Conservation (phyloP, 1,140 invertebrate genomes). For the Drosophila kikkawai region DNA sequence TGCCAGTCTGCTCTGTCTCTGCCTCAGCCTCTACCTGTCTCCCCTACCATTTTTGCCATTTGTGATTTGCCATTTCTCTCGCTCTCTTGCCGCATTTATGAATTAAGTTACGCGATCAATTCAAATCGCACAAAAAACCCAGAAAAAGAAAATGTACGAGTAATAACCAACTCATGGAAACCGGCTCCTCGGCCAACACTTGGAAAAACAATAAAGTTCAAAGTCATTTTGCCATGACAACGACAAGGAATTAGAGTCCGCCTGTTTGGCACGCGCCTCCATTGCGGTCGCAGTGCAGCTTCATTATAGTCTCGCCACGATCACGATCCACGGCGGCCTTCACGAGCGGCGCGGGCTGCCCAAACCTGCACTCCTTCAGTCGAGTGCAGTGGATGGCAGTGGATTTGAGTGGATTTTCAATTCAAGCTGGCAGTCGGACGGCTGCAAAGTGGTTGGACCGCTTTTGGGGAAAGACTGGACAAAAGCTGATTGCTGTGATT, state of each 20-base stretch:
- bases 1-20: background rate
- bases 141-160: constrained; percentile 29
- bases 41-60: constrained; percentile 25
- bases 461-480: constrained; percentile 39
- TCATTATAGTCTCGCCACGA: constrained; percentile 50
- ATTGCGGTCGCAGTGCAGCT: constrained; percentile 33
- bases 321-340: constrained; percentile 73
- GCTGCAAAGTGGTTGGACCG: constrained; percentile 60
- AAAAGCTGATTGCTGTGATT: constrained; percentile 53
- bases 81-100: constrained; percentile 59
- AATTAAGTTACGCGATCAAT: constrained; percentile 81
- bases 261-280: constrained; percentile 68
- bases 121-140: constrained; percentile 47
- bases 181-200: constrained; percentile 33
- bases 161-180: constrained; percentile 53
- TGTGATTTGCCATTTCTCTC: constrained; percentile 32
- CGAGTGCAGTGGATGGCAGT: constrained; percentile 10
- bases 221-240: constrained; percentile 68
- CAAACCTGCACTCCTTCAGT: constrained; percentile 52
- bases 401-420: constrained; percentile 20
- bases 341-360: constrained; percentile 40
- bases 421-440: constrained; percentile 2
- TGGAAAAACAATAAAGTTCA: constrained; percentile 77
- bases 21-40: background rate
- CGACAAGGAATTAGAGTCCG: constrained; percentile 48